Evolutionary conservation across 2,113 vertebrate genomes (phyloP), one percentile per base, ranked within the genome.

Genomic region (Narcine bancroftii): DNA sequence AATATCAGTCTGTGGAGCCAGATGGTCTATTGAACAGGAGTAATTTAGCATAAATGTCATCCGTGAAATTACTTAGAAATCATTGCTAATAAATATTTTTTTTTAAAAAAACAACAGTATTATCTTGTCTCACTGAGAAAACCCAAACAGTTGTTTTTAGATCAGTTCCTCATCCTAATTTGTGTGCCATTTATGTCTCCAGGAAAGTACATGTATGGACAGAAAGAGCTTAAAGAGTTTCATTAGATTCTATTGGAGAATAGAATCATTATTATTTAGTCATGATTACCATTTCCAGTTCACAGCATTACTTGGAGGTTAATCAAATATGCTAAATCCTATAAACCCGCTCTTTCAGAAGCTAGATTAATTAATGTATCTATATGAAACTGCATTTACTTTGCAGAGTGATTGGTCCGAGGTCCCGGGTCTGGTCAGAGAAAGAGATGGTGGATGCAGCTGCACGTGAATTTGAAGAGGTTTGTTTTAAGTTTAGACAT

Each of bases 401-500:
- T 93, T 93, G 92, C 95, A 99, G 98, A 93, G 95, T 97, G 92
- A 98, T 99, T 92, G 98, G 98, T 9, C 99, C 98, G 21, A 96
- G 98, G 93, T 97, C 97, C 87, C 95, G 96, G 92, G 97, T 99
- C 47, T 99, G 99, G 99, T 98, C 98, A 33, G 98, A 99, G 95
- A 98, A 97, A 93, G 98, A 99, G 92, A 95, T 96, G 79, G 97
- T 99, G 94, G 98, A 99, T 79, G 96, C 97, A 93, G 98, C 97
- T 0, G 98, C 97, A 0, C 97, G 96, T 66, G 98, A 99, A 95
- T 99, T 99, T 96, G 97, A 97, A 19, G 97, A 99, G 97, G 99
- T 99, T 92, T 92, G 96, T 95, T 66, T 69, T 42, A 45, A 33
- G 65, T 66, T n/a, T n/a, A n/a, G n/a, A n/a, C n/a, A n/a, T n/a